phyloP scores from a whole-genome alignment of 2,888 invertebrate genomes.

The Sphaerophoria rueppellii region DNA sequence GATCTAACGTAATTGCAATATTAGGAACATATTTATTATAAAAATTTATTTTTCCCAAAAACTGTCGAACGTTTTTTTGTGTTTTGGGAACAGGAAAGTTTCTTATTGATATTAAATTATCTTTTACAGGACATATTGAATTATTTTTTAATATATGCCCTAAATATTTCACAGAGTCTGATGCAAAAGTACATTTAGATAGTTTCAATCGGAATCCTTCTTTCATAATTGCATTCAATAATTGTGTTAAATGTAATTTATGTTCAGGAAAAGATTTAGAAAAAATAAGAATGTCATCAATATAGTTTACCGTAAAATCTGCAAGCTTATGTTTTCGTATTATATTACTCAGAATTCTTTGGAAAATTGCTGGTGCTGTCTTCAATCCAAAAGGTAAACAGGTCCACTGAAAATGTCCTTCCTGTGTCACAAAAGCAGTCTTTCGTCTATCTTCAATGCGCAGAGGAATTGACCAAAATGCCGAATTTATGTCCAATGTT shows the following conservation, averaged over 20 bases:
- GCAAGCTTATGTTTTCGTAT: constrained; percentile 68
- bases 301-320: constrained; percentile 68
- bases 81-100: constrained; percentile 65
- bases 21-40: constrained; percentile 69
- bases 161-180: constrained; percentile 58
- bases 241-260: constrained; percentile 29
- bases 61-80: constrained; percentile 63
- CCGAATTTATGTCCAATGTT: constrained; percentile 44
- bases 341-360: constrained; percentile 71
- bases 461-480: constrained; percentile 70
- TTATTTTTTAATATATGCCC: constrained; percentile 71
- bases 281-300: constrained; percentile 72
- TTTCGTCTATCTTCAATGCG: constrained; percentile 66
- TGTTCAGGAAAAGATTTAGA: constrained; percentile 44
- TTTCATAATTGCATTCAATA: constrained; percentile 64
- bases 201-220: constrained; percentile 72
- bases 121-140: constrained; percentile 57
- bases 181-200: constrained; percentile 49
- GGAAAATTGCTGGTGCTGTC: constrained; percentile 64
- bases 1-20: constrained; percentile 53
- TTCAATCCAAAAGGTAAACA: constrained; percentile 66
- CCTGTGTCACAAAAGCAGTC: constrained; percentile 6
- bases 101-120: constrained; percentile 34
- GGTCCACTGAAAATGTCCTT: constrained; percentile 52
- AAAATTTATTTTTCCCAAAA: constrained; percentile 69